A percentile compares a stretch with the other conserved stretches of the same genome.
phyloP scores from a whole-genome alignment of 2,113 vertebrate genomes.

The Ellobius talpinus region DNA sequence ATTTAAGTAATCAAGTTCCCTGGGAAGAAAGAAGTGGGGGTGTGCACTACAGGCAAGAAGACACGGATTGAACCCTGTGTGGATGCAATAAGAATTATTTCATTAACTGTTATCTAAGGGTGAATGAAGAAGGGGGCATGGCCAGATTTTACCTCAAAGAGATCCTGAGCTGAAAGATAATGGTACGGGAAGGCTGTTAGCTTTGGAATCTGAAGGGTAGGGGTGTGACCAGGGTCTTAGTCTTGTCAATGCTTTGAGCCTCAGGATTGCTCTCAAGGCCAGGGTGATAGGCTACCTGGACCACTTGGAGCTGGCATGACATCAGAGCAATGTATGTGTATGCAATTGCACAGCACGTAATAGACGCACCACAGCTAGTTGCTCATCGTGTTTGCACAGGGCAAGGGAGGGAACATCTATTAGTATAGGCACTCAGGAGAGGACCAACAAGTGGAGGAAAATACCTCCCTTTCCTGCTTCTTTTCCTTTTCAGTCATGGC shows the following conservation, averaged over 20 bases:
- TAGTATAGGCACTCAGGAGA: background rate
- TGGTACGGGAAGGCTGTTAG: background rate
- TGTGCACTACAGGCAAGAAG: background rate
- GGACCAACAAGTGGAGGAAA: background rate
- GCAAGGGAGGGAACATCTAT: no score
- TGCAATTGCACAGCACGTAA: accelerated
- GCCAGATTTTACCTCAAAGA: background rate
- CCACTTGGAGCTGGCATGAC: background rate
- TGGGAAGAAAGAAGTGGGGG: background rate
- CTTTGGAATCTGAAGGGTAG: no score
- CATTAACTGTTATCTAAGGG: background rate
- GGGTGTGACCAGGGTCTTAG: background rate
- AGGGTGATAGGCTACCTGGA: background rate
- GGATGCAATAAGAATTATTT: background rate
- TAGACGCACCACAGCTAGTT: background rate
- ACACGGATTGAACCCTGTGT: background rate
- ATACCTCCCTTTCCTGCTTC: background rate
- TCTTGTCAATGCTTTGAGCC: background rate
- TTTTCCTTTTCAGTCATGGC: background rate
- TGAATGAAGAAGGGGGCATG: background rate
- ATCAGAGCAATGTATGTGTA: background rate
- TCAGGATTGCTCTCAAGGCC: background rate
- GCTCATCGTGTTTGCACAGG: no score
- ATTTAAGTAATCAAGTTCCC: background rate
- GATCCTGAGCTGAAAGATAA: background rate